Conservation (phyloP, 2,888 invertebrate species). For the Mechanitis messenoides region DNA sequence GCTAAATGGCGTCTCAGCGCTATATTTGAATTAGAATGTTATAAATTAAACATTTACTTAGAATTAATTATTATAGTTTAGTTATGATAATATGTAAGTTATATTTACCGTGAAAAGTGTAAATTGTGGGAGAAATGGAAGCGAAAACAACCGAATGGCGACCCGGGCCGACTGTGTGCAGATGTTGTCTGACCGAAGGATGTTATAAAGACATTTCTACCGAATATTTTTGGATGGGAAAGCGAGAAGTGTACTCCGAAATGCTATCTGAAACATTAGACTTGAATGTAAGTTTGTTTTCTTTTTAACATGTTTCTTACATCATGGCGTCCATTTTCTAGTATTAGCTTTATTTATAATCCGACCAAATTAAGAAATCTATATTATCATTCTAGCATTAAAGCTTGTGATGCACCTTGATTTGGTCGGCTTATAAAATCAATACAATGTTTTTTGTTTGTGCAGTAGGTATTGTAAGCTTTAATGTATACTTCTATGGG, state of each 20-base stretch:
- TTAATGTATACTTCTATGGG: not conserved
- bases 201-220: conserved; percentile 72
- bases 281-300: conserved; percentile 50
- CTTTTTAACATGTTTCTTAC: conserved; percentile 20
- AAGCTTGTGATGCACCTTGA: conserved; percentile 21
- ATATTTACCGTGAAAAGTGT: conserved; percentile 43
- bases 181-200: conserved; percentile 66
- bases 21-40: conserved; percentile 15
- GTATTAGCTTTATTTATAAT: conserved; percentile 33
- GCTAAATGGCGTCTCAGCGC: conserved; percentile 21
- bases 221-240: conserved; percentile 74
- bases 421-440: conserved; percentile 41
- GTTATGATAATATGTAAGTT: conserved; percentile 33
- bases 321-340: conserved; percentile 51
- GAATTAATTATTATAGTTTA: conserved; percentile 29
- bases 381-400: conserved; percentile 11
- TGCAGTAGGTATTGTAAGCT: conserved; percentile 4
- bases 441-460: conserved; percentile 22
- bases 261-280: conserved; percentile 63
- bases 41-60: conserved; percentile 13
- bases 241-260: conserved; percentile 66
- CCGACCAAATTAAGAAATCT: conserved; percentile 36
- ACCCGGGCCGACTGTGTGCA: conserved; percentile 66
- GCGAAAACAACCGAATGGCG: conserved; percentile 61
- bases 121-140: conserved; percentile 50